Percentiles rank a stretch among this genome's conserved stretches.
These are phyloP conservation scores for Caenorhabditis parvicauda DNA, from an alignment of 2,888 invertebrate genomes.

Conservation along the genomic window DNA sequence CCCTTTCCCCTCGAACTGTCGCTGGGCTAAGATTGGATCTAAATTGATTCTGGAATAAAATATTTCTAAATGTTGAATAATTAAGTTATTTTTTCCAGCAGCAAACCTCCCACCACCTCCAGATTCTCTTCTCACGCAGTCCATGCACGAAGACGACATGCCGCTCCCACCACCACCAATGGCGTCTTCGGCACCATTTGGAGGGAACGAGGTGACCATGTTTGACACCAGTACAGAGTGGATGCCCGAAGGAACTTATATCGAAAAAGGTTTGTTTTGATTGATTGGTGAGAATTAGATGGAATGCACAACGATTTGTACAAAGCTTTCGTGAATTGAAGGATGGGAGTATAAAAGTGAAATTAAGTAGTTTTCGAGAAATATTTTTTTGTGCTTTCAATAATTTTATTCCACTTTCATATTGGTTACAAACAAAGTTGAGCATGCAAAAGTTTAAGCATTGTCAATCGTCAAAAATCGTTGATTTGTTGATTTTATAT, in stretches of 20 bases:
- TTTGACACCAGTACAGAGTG: constrained; percentile 34
- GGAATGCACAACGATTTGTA: too few species aligned
- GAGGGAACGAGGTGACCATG: constrained; percentile 11
- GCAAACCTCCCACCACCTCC: constrained; percentile 26
- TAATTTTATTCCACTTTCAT: too few species aligned
- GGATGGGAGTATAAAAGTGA: too few species aligned
- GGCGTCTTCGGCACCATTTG: constrained; percentile 18
- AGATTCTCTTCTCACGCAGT: constrained; percentile 5
- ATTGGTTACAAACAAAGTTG: too few species aligned
- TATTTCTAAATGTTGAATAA: neutral
- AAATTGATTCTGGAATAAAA: neutral
- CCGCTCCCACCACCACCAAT: constrained; percentile 36
- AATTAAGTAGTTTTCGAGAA: too few species aligned
- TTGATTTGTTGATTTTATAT: too few species aligned
- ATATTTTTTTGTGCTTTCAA: too few species aligned
- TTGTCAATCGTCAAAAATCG: too few species aligned
- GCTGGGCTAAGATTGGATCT: neutral
- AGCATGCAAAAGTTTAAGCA: too few species aligned
- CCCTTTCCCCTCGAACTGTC: neutral
- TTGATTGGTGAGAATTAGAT: too few species aligned
- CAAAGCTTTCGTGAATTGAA: too few species aligned
- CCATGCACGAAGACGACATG: constrained; percentile 17
- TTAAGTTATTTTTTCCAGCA: neutral
- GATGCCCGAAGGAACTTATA: constrained; percentile 31
- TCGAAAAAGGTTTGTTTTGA: constrained; percentile 45